phyloP scores from a whole-genome alignment of 1,140 invertebrate genomes.

The Tetraneura akinire region DNA sequence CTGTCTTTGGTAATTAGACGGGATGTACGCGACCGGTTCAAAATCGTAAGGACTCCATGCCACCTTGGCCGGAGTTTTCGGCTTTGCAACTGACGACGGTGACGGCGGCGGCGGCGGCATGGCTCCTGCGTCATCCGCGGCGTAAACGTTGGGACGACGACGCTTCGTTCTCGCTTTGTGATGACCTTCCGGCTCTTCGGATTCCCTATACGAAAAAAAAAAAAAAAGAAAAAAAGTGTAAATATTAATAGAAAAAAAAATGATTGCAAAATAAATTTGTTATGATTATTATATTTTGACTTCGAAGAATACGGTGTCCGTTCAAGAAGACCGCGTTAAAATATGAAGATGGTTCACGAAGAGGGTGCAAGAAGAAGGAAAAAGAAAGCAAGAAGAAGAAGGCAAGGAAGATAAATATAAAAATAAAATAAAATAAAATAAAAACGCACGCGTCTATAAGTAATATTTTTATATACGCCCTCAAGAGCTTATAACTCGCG shows the following conservation, averaged over 20 bases:
- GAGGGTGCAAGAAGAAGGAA: not conserved
- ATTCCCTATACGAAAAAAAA: constrained; percentile 7
- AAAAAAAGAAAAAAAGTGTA: too few species aligned
- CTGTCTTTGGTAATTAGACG: not conserved
- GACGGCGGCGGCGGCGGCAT: not conserved
- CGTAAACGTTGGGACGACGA: not conserved
- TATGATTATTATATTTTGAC: too few species aligned
- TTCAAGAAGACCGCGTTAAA: too few species aligned
- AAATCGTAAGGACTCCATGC: constrained; percentile 43
- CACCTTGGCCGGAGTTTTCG: not conserved
- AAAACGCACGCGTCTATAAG: constrained; percentile 1
- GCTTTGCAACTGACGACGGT: not conserved
- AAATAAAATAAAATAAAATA: not conserved
- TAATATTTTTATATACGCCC: constrained; percentile 10
- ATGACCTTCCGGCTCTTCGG: not conserved
- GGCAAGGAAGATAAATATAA: too few species aligned
- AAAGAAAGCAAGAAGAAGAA: too few species aligned
- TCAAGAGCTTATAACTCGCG: not conserved
- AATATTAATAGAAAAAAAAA: too few species aligned
- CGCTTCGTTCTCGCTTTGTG: constrained; percentile 27
- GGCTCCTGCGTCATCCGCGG: not conserved
- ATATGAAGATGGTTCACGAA: not conserved
- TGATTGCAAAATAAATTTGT: too few species aligned
- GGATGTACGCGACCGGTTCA: constrained; percentile 3
- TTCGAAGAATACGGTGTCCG: too few species aligned